Evolutionary conservation across 2,888 invertebrate genomes (phyloP), one percentile per base, ranked within the genome.

Genomic region (Hyppa rectilinea): DNA sequence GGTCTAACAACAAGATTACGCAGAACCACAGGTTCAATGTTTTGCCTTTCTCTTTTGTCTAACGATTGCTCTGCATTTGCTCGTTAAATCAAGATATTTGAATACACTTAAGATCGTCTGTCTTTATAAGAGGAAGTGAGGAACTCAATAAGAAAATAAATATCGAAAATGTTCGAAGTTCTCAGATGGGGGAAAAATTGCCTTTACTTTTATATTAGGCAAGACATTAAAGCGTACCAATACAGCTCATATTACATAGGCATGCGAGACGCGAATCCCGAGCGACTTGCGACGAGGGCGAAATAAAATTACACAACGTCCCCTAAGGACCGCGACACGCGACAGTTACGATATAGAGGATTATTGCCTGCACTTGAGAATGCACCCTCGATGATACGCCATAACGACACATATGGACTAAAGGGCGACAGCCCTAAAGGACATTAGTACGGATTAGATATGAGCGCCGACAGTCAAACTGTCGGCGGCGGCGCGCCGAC

Each of bases 301-400:
- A 92, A 91, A 93, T 90, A 91, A 92, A 93, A 93, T 93, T 92
- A 92, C 93, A 89, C 87, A 92, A 90, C 87, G 86, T 88, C 89
- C 90, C 88, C 88, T 81, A 87, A 89, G 88, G 89, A 86, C 80
- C 75, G 77, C 83, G 85, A 87, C 91, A 92, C 91, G 92, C 92
- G 91, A 92, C 92, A 83, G 89, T 89, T 91, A 90, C 90, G 91
- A 90, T 92, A 90, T 87, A 91, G 87, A 90, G 92, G 93, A 95
- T 95, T 95, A 94, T 92, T 93, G 91, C 89, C 88, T 92, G 90
- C 92, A 92, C 93, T 94, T 89, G 86, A 91, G 89, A 92, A 93
- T 94, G 94, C 94, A 95, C 95, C 94, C 94, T 74, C 83, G 31
- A 74, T 63, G 80, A 74, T 82, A 74, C 69, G 60, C 68, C 87